phyloP scores from a whole-genome alignment of 2,113 vertebrate species.

The Steatornis caripensis region DNA sequence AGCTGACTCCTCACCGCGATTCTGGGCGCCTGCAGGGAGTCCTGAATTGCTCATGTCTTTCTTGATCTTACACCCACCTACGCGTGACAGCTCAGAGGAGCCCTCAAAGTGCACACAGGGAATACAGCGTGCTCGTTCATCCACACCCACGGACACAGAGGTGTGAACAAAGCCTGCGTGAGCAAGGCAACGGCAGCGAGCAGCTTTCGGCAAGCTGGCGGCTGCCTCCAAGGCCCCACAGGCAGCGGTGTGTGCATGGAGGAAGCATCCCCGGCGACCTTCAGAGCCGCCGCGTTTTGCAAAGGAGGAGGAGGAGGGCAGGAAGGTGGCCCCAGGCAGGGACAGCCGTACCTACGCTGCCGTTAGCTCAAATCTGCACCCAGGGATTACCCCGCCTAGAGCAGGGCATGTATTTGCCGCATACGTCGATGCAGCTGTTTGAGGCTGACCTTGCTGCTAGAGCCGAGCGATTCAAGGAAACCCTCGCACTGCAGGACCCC shows the following conservation, averaged over 20 bases:
- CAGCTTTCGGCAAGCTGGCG: not conserved
- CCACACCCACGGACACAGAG: not conserved
- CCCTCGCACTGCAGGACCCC: fast-evolving
- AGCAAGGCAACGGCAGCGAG: not conserved
- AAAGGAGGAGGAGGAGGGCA: not conserved
- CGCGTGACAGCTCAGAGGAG: not conserved
- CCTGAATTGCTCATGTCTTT: not conserved
- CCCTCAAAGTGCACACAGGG: not conserved
- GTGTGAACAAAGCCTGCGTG: not conserved
- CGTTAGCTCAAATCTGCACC: not conserved
- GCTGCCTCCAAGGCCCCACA: not conserved
- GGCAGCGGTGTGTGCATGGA: not conserved
- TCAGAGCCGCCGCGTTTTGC: fast-evolving
- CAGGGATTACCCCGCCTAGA: not conserved
- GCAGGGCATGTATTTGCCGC: not conserved
- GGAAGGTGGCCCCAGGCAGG: not conserved
- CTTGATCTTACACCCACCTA: not conserved
- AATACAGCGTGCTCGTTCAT: fast-evolving
- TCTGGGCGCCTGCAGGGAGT: not conserved
- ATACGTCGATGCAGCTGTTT: not conserved
- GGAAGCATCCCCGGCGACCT: not conserved
- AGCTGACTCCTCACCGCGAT: not conserved
- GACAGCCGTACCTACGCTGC: not conserved
- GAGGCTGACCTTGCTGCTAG: not conserved
- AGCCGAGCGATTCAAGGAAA: not conserved